Evolutionary conservation across 2,113 vertebrate species (phyloP).

Genomic region (Struthio camelus): DNA sequence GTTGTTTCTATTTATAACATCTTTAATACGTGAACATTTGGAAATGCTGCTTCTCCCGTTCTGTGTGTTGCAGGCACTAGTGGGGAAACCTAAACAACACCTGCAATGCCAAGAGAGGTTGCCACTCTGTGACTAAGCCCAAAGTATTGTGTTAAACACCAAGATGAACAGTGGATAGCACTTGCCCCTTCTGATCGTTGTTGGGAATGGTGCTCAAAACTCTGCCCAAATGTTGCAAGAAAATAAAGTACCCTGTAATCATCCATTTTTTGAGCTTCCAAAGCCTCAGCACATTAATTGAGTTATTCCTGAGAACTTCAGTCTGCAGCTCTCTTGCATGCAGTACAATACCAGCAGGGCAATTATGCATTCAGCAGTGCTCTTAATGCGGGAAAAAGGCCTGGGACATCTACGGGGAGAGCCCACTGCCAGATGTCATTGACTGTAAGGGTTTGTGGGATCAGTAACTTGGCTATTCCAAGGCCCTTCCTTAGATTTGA

Average conservation of each 20-base stretch:
- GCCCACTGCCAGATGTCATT: not conserved
- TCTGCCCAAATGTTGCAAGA: not conserved
- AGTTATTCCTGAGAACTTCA: not conserved
- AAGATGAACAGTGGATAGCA: not conserved
- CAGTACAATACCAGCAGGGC: not conserved
- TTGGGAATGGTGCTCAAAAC: not conserved
- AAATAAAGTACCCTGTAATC: not conserved
- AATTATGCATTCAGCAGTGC: not conserved
- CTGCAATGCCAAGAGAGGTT: conserved; percentile 21
- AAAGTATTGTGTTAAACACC: not conserved
- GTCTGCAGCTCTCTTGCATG: not conserved
- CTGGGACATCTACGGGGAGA: not conserved
- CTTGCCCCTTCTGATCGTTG: not conserved
- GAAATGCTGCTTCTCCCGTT: not conserved
- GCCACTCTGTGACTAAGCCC: not conserved
- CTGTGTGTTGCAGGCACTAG: not conserved
- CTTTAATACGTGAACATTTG: not conserved
- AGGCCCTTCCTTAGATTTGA: not conserved
- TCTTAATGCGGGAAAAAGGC: not conserved
- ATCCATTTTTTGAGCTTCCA: not conserved
- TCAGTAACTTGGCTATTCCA: not conserved
- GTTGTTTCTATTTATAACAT: not conserved
- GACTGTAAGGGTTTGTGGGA: not conserved
- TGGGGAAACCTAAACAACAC: not conserved
- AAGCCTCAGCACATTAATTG: not conserved